Evolutionary conservation across 2,797 vertebrate species (phyloP).

Genomic region (Hipposideros larvatus): DNA sequence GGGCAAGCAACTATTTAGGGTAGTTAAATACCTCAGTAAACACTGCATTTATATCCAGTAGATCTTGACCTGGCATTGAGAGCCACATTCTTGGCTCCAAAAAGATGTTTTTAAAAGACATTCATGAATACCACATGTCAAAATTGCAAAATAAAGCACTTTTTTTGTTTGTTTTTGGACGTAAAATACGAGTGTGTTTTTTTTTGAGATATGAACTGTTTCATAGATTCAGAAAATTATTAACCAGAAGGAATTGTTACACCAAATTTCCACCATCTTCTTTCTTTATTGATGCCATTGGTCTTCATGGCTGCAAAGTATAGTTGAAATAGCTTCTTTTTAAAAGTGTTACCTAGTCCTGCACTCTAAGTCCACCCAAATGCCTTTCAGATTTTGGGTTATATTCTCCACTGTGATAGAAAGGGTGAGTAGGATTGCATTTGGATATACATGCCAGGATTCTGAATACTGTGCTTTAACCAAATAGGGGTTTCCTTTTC

Average conservation of each 20-base stretch:
- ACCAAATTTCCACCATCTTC: background rate
- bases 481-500: constrained; percentile 3
- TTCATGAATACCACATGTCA: constrained; percentile 63
- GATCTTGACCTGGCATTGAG: constrained; percentile 57
- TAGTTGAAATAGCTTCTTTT: constrained; percentile 37
- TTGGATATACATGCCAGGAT: background rate
- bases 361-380: constrained; percentile 5
- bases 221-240: constrained; percentile 42
- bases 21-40: background rate
- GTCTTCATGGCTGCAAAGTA: background rate
- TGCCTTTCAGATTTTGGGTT: constrained; percentile 46
- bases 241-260: background rate
- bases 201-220: constrained; percentile 22
- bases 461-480: constrained; percentile 7
- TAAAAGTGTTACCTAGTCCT: background rate
- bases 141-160: constrained; percentile 50
- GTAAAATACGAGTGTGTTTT: constrained; percentile 38
- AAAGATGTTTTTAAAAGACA: constrained; percentile 66
- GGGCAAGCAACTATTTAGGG: constrained; percentile 7
- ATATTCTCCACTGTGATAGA: constrained; percentile 8
- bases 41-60: constrained; percentile 26
- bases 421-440: background rate
- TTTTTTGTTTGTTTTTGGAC: constrained; percentile 37
- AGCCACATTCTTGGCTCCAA: constrained; percentile 63
- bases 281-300: constrained; percentile 3